Conservation (phyloP, 2,888 invertebrate species). For the Andrena marginata region DNA sequence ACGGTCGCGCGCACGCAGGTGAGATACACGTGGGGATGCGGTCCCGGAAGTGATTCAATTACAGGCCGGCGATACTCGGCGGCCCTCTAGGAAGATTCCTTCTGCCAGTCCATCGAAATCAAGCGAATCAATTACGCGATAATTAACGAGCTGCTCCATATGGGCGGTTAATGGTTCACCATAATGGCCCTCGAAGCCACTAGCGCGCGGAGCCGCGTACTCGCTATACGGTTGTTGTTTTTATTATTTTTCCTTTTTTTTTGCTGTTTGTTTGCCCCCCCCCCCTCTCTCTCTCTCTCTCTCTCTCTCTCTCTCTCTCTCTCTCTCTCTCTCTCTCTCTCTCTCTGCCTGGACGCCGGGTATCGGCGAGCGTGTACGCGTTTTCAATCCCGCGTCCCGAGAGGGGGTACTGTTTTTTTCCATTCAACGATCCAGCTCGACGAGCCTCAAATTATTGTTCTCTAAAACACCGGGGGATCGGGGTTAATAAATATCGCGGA, state of each 20-base stretch:
- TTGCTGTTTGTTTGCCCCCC: too few species aligned
- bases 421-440: not conserved
- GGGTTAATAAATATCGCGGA: conserved; percentile 25
- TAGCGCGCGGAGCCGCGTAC: too few species aligned
- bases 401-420: not conserved
- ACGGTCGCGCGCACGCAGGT: conserved; percentile 10
- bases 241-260: too few species aligned
- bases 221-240: too few species aligned
- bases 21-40: conserved; percentile 20
- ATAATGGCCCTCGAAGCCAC: conserved; percentile 41
- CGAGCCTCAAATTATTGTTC: conserved; percentile 25
- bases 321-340: too few species aligned
- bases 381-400: not conserved
- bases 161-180: conserved; percentile 51
- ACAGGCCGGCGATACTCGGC: conserved; percentile 32
- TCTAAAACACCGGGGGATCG: conserved; percentile 17
- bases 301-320: too few species aligned
- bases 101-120: conserved; percentile 53
- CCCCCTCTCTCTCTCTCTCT: too few species aligned
- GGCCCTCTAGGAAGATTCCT: conserved; percentile 54
- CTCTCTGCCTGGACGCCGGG: not conserved
- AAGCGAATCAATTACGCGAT: conserved; percentile 66
- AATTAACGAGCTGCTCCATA: conserved; percentile 63
- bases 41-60: conserved; percentile 52
- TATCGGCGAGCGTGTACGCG: conserved; percentile 12